A percentile compares a stretch with the other conserved stretches of the same genome.
These are phyloP conservation scores for Tolmerus cingulatus DNA, from an alignment of 2,888 invertebrate species.

Conservation along the genomic window DNA sequence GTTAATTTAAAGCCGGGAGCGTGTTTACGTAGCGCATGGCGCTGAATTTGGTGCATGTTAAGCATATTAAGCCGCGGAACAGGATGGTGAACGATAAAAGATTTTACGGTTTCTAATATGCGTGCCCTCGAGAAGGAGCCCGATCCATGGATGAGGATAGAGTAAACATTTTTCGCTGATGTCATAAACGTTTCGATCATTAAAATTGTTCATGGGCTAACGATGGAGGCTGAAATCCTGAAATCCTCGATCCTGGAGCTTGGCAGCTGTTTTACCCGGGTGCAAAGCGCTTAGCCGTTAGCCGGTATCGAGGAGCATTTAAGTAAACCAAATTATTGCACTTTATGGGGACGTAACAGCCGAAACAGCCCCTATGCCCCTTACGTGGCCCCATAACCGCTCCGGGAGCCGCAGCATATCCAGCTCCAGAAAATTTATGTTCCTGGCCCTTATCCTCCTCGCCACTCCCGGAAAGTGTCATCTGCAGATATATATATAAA, in stretches of 20 bases:
- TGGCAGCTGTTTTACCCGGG: neutral
- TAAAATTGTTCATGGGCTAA: slow-evolving; percentile 12
- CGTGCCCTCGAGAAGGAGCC: neutral
- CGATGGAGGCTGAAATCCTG: neutral
- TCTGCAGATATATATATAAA: slow-evolving; percentile 13
- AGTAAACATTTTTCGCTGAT: slow-evolving; percentile 29
- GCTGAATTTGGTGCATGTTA: neutral
- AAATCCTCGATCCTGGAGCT: neutral
- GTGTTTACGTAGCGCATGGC: neutral
- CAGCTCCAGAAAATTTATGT: neutral
- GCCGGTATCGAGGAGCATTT: slow-evolving; percentile 42
- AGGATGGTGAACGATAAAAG: neutral
- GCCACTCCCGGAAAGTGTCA: neutral
- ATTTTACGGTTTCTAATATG: slow-evolving; percentile 7
- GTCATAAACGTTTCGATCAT: slow-evolving; percentile 22
- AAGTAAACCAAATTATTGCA: slow-evolving; percentile 44
- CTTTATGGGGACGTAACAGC: slow-evolving; percentile 35
- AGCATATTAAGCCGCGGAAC: neutral
- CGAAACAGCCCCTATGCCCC: neutral
- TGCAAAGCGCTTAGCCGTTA: slow-evolving; percentile 33
- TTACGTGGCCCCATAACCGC: neutral
- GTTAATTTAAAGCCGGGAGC: neutral
- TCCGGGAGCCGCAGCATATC: neutral
- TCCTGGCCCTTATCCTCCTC: neutral
- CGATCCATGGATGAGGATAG: neutral